Conservation (phyloP, 2,113 vertebrate species). For the Poicephalus gulielmi region DNA sequence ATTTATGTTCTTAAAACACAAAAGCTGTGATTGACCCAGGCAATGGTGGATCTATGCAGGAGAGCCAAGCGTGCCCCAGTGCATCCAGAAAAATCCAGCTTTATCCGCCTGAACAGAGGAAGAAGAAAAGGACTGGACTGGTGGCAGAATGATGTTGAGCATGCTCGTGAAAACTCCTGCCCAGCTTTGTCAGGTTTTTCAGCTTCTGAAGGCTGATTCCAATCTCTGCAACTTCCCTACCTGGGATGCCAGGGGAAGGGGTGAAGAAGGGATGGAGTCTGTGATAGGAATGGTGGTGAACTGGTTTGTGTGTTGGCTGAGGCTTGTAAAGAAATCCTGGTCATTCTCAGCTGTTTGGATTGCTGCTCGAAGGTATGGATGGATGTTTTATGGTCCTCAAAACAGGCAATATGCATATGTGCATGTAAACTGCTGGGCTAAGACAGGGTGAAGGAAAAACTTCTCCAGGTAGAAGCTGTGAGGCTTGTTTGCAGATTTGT, state of each 20-base stretch:
- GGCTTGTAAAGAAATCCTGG: background rate
- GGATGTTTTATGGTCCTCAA: background rate
- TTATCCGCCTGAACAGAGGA: background rate
- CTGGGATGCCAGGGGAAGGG: background rate
- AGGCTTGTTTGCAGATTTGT: background rate
- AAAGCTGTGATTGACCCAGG: background rate
- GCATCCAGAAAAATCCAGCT: background rate
- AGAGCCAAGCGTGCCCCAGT: background rate
- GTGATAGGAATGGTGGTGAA: background rate
- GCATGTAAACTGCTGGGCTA: background rate
- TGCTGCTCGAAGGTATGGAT: background rate
- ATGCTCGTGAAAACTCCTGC: background rate
- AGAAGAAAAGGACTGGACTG: background rate
- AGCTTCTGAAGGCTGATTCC: conserved; percentile 1
- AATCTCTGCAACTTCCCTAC: background rate
- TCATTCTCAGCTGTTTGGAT: background rate
- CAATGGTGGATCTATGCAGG: background rate
- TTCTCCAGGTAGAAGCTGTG: background rate
- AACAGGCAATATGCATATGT: background rate
- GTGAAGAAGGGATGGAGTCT: background rate
- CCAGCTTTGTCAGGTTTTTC: conserved; percentile 5
- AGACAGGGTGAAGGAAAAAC: background rate
- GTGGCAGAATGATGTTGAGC: background rate
- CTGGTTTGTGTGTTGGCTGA: background rate
- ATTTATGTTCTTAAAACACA: background rate